These are phyloP conservation scores for Clostera curtula DNA, from an alignment of 2,888 invertebrate species.

Conservation along the genomic window DNA sequence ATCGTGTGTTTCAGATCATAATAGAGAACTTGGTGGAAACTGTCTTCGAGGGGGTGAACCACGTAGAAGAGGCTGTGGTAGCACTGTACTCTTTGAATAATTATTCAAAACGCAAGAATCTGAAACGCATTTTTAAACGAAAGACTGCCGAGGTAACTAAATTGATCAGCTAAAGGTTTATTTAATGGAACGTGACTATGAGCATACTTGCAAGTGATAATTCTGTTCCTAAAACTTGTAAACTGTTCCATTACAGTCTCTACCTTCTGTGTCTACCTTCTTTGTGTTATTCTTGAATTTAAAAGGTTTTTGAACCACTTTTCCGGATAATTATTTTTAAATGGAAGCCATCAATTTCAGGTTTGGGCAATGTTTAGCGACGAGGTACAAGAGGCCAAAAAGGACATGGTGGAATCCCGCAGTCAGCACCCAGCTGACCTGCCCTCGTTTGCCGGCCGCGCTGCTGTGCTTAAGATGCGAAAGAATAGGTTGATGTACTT, in stretches of 20 bases:
- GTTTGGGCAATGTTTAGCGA: constrained; percentile 84
- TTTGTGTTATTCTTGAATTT: too few relatives aligned
- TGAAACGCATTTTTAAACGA: constrained; percentile 80
- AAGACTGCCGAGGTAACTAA: constrained; percentile 76
- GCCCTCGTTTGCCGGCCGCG: constrained; percentile 83
- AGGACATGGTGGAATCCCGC: constrained; percentile 77
- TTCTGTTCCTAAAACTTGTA: too few relatives aligned
- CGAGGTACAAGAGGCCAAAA: constrained; percentile 83
- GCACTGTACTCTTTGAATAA: constrained; percentile 85
- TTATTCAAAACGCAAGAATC: constrained; percentile 83
- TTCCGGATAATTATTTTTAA: too few relatives aligned
- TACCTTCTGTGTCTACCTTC: too few relatives aligned
- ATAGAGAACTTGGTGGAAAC: constrained; percentile 87
- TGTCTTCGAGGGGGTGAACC: constrained; percentile 85
- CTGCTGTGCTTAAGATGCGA: constrained; percentile 79
- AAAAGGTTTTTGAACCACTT: too few relatives aligned
- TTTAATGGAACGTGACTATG: too few relatives aligned
- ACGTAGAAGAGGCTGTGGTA: constrained; percentile 87
- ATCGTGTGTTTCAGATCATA: constrained; percentile 79
- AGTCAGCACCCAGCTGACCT: constrained; percentile 78
- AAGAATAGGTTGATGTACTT: constrained; percentile 77
- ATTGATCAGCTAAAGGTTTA: too few relatives aligned
- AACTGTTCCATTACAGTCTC: too few relatives aligned
- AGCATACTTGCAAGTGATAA: too few relatives aligned
- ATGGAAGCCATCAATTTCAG: constrained; percentile 38